Conservation (phyloP, 1,140 invertebrate genomes). For the Matsumurasca onukii region DNA sequence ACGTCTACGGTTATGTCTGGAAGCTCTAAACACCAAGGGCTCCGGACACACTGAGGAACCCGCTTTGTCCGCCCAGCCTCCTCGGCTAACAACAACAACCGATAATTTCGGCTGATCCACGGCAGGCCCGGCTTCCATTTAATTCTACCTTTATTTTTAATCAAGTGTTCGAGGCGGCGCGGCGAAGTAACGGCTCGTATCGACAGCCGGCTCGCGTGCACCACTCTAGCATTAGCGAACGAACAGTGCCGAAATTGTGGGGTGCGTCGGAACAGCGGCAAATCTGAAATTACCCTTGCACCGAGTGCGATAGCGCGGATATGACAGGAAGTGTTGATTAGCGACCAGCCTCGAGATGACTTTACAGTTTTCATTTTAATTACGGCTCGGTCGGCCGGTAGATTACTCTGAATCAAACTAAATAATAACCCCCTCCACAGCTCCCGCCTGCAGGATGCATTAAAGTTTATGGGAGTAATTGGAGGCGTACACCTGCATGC, state of each 20-base stretch:
- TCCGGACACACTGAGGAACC: too few relatives aligned
- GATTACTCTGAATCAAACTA: slow-evolving; percentile 13
- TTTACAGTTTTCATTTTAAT: slow-evolving; percentile 26
- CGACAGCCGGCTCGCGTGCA: not conserved
- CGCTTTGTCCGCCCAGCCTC: too few relatives aligned
- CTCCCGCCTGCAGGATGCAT: not conserved
- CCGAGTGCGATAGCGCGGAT: not conserved
- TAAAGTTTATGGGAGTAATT: slow-evolving; percentile 5
- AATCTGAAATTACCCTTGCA: slow-evolving; percentile 5
- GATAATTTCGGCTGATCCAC: not conserved
- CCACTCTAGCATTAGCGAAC: not conserved
- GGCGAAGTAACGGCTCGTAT: too few relatives aligned
- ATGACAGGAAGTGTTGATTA: slow-evolving; percentile 15
- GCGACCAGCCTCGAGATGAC: not conserved
- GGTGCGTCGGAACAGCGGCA: not conserved
- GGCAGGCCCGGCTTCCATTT: not conserved
- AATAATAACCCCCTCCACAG: not conserved
- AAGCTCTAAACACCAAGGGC: too few relatives aligned
- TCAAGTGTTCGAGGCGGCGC: too few relatives aligned
- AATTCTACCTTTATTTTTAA: not conserved
- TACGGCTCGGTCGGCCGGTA: slow-evolving; percentile 4
- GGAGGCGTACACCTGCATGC: not conserved
- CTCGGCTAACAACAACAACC: not conserved
- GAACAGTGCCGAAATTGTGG: slow-evolving; percentile 17
- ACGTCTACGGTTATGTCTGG: too few relatives aligned